phyloP scores from a whole-genome alignment of 2,797 vertebrate species.

The Zalophus californianus region DNA sequence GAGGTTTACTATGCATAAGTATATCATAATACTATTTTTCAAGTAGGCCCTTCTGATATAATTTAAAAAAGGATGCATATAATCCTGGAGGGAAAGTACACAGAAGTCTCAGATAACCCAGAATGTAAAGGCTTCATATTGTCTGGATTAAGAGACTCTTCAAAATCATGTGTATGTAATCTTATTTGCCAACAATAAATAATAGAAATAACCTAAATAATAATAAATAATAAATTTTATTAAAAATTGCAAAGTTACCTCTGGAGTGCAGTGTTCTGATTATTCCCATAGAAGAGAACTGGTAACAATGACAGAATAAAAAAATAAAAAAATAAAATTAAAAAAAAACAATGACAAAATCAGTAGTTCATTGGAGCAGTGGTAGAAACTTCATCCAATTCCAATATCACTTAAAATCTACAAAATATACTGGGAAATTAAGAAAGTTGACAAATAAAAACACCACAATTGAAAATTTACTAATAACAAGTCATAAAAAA shows the following conservation, averaged over 20 bases:
- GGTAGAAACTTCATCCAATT: neutral
- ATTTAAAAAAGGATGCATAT: neutral
- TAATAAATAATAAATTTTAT: neutral
- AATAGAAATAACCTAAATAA: neutral
- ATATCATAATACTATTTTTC: neutral
- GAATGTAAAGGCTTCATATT: neutral
- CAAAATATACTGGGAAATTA: neutral
- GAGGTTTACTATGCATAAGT: neutral
- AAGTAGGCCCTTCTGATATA: neutral
- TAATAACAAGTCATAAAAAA: neutral
- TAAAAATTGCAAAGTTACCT: neutral
- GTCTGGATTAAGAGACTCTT: neutral
- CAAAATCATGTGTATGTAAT: neutral
- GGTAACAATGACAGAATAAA: neutral
- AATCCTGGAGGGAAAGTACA: neutral
- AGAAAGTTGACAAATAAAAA: neutral
- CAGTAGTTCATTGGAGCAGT: neutral
- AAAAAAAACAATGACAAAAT: neutral
- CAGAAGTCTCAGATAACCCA: neutral
- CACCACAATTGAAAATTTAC: neutral
- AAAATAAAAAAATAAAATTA: neutral
- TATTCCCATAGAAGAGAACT: neutral
- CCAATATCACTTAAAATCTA: neutral
- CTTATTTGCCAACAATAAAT: neutral
- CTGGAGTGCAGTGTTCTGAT: neutral